Conservation (phyloP, 1,140 invertebrate genomes). For the Venturia canescens region DNA sequence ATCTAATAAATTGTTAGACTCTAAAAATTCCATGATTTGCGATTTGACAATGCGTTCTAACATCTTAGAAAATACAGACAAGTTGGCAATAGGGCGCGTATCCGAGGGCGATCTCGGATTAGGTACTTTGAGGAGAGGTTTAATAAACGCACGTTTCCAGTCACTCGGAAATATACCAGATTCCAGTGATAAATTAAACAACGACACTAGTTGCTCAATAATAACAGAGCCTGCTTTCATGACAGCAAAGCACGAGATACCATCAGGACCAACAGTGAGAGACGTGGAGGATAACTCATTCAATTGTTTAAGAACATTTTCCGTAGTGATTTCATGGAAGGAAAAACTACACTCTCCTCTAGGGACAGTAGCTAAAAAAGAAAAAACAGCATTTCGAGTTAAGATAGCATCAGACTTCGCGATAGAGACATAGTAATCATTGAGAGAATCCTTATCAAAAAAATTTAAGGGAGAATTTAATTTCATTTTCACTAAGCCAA, state of each 20-base stretch:
- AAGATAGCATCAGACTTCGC: background rate
- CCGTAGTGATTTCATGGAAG: too few species aligned
- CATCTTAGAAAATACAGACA: conserved; percentile 31
- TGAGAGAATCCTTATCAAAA: background rate
- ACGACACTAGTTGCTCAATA: too few species aligned
- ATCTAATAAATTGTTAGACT: conserved; percentile 15
- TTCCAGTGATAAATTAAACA: background rate
- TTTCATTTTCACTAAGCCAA: conserved; percentile 14
- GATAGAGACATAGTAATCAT: too few species aligned
- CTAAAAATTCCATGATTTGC: background rate
- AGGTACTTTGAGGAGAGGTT: background rate
- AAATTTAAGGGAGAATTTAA: conserved; percentile 18
- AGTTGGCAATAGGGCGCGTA: conserved; percentile 26
- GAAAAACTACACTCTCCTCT: too few species aligned
- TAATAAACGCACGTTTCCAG: background rate
- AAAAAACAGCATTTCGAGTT: background rate
- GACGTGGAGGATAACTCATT: too few species aligned
- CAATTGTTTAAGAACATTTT: too few species aligned
- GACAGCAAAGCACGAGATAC: too few species aligned
- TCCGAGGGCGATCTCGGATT: conserved; percentile 7
- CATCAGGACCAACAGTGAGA: too few species aligned
- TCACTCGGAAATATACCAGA: background rate
- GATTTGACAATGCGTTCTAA: conserved; percentile 10
- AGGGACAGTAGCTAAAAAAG: too few species aligned
- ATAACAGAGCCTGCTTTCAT: too few species aligned